Conservation (phyloP, 2,888 invertebrate species). For the Epinotia nisella region DNA sequence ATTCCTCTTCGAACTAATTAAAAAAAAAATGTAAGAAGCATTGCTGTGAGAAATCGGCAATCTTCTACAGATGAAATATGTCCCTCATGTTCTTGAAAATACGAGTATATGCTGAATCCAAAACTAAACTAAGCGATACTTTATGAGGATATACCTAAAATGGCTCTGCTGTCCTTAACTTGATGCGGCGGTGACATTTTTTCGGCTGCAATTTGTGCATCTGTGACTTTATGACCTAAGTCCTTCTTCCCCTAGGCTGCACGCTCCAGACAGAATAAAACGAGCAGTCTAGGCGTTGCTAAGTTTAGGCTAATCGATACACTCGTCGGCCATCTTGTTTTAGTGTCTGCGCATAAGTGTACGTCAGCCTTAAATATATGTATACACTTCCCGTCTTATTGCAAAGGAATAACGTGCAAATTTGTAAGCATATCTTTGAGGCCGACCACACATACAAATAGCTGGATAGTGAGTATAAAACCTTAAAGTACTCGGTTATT, state of each 20-base stretch:
- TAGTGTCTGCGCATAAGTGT: slow-evolving; percentile 9
- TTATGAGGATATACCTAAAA: no score
- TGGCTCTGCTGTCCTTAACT: no score
- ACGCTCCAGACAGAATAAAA: slow-evolving; percentile 41
- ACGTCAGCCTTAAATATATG: background rate
- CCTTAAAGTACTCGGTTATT: slow-evolving; percentile 19
- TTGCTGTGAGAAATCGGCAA: no score
- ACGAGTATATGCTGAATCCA: no score
- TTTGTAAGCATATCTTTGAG: background rate
- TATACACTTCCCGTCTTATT: background rate
- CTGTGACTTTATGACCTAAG: background rate
- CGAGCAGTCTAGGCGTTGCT: slow-evolving; percentile 33
- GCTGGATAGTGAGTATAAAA: slow-evolving; percentile 10
- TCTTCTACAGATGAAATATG: no score
- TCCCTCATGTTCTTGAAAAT: no score
- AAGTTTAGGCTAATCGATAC: slow-evolving; percentile 44
- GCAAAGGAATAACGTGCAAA: background rate
- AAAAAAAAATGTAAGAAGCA: no score
- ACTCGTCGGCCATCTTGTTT: slow-evolving; percentile 34
- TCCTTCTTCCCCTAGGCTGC: background rate
- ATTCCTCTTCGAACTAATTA: no score
- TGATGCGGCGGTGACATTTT: no score
- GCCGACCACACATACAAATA: background rate
- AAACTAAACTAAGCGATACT: no score
- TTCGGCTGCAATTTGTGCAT: background rate